Conservation (phyloP, 2,888 invertebrate species). For the Brenthis ino region DNA sequence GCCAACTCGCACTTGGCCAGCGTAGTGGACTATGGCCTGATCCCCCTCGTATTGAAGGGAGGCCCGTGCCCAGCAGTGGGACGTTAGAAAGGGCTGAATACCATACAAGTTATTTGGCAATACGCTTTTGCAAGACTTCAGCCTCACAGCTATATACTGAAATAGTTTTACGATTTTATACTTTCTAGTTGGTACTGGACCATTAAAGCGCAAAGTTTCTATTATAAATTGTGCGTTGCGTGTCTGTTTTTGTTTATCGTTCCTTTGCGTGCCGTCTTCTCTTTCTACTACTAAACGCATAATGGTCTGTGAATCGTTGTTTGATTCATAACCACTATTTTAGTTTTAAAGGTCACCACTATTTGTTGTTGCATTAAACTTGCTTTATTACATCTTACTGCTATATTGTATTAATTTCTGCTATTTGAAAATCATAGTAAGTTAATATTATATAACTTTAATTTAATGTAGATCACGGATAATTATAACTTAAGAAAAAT, state of each 20-base stretch:
- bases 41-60: too few species aligned
- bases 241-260: conserved; percentile 42
- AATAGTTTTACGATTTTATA: neutral
- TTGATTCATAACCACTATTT: conserved; percentile 53
- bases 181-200: conserved; percentile 6
- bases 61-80: too few species aligned
- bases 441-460: neutral
- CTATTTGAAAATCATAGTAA: too few species aligned
- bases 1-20: too few species aligned
- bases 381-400: neutral
- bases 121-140: neutral
- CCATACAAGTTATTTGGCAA: neutral
- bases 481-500: neutral
- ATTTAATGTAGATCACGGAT: neutral
- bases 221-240: conserved; percentile 24
- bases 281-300: conserved; percentile 44
- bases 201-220: conserved; percentile 12
- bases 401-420: neutral
- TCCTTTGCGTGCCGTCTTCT: conserved; percentile 41
- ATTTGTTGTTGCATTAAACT: conserved; percentile 6
- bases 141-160: neutral
- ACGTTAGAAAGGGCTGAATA: too few species aligned
- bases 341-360: conserved; percentile 41
- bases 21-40: too few species aligned
- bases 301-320: conserved; percentile 49